These are phyloP conservation scores for Toxotes chatareus DNA, from an alignment of 2,113 vertebrate species.

Conservation along the genomic window DNA sequence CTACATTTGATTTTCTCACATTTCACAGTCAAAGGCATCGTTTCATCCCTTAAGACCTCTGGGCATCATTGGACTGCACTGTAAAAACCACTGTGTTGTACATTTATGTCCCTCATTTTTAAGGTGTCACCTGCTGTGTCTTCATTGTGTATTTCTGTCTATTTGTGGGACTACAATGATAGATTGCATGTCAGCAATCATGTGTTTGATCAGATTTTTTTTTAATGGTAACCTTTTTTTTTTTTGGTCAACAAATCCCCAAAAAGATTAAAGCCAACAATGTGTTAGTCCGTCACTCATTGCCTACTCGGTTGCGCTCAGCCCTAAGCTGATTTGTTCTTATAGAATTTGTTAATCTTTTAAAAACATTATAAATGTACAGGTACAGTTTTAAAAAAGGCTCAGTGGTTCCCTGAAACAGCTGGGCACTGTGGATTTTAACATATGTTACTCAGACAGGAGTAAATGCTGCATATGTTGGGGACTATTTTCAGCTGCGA, in stretches of 20 bases:
- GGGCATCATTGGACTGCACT: slow-evolving; percentile 19
- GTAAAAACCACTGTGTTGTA: slow-evolving; percentile 18
- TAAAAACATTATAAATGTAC: not conserved
- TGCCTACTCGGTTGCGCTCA: not conserved
- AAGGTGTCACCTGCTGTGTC: slow-evolving; percentile 26
- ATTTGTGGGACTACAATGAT: not conserved
- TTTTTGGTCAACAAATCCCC: slow-evolving; percentile 15
- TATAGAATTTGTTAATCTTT: not conserved
- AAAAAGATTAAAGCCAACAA: not conserved
- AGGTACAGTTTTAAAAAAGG: not conserved
- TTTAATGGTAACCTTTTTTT: not conserved
- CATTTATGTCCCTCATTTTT: slow-evolving; percentile 1
- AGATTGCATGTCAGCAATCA: not conserved
- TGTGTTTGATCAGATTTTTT: not conserved
- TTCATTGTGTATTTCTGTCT: slow-evolving; percentile 29
- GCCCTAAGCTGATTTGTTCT: not conserved
- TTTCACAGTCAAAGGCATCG: not conserved
- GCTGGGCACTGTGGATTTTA: not conserved
- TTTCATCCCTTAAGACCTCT: slow-evolving; percentile 27
- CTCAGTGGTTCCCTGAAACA: not conserved
- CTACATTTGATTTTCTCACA: not conserved
- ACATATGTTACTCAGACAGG: not conserved
- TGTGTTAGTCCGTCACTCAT: not conserved
- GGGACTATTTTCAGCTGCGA: not conserved
- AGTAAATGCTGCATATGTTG: not conserved